Evolutionary conservation across 2,888 invertebrate species (phyloP).

Genomic region (Glaucopsyche alexis): DNA sequence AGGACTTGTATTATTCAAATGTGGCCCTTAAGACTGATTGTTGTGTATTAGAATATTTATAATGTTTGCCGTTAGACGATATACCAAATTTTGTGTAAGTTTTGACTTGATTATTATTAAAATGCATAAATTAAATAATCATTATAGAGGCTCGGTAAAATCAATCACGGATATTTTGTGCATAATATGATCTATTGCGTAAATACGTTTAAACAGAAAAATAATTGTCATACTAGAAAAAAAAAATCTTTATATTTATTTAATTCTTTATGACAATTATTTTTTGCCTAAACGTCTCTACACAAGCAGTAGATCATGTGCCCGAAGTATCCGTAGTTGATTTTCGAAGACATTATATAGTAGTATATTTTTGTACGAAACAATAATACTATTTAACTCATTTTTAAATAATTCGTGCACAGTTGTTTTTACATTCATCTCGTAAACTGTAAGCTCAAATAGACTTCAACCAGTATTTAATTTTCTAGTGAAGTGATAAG

Average conservation of each 20-base stretch:
- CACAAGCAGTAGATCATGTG: no score
- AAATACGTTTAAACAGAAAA: no score
- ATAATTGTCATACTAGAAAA: no score
- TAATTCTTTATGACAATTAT: no score
- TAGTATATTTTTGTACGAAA: not conserved
- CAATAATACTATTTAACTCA: not conserved
- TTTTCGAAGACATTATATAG: no score
- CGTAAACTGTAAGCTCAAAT: not conserved
- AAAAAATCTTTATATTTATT: no score
- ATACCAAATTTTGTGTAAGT: not conserved
- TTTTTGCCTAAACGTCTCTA: no score
- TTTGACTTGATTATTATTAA: not conserved
- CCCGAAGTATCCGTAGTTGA: no score
- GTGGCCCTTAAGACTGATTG: slow-evolving; percentile 11
- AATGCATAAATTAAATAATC: not conserved
- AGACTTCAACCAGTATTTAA: not conserved
- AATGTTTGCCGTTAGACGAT: not conserved
- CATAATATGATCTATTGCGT: no score
- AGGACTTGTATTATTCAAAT: not conserved
- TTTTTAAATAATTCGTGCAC: not conserved
- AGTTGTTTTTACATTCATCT: not conserved
- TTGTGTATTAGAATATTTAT: slow-evolving; percentile 7
- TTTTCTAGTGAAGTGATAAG: not conserved
- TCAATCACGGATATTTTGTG: no score
- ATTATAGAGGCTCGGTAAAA: no score